Evolutionary conservation across 2,888 invertebrate genomes (phyloP), one percentile per base, ranked within the genome.

Genomic region (Latheticus oryzae): DNA sequence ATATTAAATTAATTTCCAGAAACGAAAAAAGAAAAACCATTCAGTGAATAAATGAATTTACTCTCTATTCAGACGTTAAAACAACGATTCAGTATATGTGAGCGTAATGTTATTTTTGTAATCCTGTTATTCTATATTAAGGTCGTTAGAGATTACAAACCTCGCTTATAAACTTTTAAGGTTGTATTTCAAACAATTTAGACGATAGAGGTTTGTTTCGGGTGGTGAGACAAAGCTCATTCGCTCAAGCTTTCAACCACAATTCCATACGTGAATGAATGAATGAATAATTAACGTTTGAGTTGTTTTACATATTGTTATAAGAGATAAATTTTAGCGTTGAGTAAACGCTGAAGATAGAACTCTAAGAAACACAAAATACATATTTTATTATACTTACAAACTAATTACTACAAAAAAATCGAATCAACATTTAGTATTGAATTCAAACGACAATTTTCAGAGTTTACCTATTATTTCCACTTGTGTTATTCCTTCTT

Each of bases 131-230:
- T 37, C 21, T 8, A 37, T 19, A 37, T 37, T 19, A 37, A 12
- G 21, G 19, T 37, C 21, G 21, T 19, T 7, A 11, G 40, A 40
- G 40, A 24, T 40, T 40, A 15, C 40, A 19, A 8, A 21, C 9
- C 9, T 9, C 2, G 37, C 37, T 19, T 9, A 11, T 8, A 37
- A 40, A 24, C 24, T 43, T 43, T 43, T 28, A 43, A 28, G 42
- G 42, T 43, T 15, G 40, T 26, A 26, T 42, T 42, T 26, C 40
- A n/a, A n/a, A n/a, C n/a, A 35, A 35, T 38, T 38, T 38, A 38
- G 23, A 9, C 23, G 38, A 38, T 38, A 13, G 23, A 5, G 38
- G 21, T 9, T 13, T 9, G 21, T 21, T 21, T 5, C 8, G 38
- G 23, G 35, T 35, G 21, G 38, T 38, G 21, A 28, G 26, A 42